These are phyloP conservation scores for Tetranychus truncatus DNA, from an alignment of 2,888 invertebrate genomes.

Conservation along the genomic window DNA sequence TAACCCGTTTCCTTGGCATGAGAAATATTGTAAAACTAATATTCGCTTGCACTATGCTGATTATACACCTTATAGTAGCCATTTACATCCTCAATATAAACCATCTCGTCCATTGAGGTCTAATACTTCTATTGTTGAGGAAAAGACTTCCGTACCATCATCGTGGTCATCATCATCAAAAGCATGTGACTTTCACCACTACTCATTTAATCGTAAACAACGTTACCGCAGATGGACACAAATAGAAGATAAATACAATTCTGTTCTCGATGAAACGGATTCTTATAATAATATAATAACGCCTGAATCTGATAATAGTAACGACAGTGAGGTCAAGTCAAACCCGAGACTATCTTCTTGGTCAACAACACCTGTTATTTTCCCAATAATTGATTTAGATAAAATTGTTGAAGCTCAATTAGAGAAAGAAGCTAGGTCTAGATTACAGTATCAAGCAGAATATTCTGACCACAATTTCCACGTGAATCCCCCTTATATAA, in stretches of 20 bases:
- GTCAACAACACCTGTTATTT: neutral
- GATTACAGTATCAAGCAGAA: neutral
- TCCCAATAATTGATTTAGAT: neutral
- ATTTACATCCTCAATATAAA: neutral
- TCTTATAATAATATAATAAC: neutral
- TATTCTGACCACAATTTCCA: no score
- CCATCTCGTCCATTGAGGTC: neutral
- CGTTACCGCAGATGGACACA: slow-evolving; percentile 4
- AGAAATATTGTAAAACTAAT: neutral
- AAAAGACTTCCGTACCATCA: neutral
- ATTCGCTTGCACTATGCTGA: neutral
- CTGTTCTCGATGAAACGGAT: neutral
- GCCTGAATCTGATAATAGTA: neutral
- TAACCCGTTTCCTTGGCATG: neutral
- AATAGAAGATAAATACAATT: neutral
- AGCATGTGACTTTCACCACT: neutral
- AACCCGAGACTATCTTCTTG: neutral
- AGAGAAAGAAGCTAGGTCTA: neutral
- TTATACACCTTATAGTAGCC: neutral
- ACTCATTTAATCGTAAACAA: neutral
- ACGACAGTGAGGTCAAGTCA: neutral
- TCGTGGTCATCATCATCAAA: neutral
- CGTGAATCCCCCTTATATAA: neutral
- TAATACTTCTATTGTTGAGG: neutral
- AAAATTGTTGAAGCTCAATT: neutral